phyloP scores from a whole-genome alignment of 1,140 invertebrate species.

The Zeugodacus cucurbitae region DNA sequence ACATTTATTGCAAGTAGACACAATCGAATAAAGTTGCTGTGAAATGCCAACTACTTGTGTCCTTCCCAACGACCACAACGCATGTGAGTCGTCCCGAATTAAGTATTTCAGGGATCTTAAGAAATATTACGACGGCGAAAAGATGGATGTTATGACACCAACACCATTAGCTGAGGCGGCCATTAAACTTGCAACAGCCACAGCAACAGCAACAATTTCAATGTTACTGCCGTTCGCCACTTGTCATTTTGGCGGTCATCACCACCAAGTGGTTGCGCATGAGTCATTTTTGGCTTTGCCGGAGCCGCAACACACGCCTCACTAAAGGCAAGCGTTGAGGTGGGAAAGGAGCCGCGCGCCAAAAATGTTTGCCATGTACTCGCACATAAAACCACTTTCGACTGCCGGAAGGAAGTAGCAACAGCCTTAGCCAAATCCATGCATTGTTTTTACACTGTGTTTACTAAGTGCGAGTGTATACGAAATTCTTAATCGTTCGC shows the following conservation, averaged over 20 bases:
- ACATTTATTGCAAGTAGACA: slow-evolving; percentile 4
- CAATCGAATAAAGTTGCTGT: background rate
- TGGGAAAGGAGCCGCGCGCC: background rate
- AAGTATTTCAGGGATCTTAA: background rate
- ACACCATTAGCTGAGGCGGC: slow-evolving; percentile 13
- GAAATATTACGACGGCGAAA: slow-evolving; percentile 4
- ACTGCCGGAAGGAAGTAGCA: background rate
- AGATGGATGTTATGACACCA: slow-evolving; percentile 31
- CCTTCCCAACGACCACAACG: background rate
- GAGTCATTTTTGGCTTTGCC: background rate
- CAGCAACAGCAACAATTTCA: background rate
- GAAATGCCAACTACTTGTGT: background rate
- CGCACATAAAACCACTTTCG: slow-evolving; percentile 18
- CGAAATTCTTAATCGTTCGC: background rate
- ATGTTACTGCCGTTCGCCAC: background rate
- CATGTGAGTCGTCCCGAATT: background rate
- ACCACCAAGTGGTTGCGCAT: slow-evolving; percentile 19
- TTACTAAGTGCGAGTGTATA: background rate
- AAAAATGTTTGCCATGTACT: background rate
- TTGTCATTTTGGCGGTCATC: slow-evolving; percentile 35
- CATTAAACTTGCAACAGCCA: background rate
- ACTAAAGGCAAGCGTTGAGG: background rate
- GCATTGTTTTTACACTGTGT: background rate
- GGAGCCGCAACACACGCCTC: background rate
- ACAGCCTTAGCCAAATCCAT: background rate